These are phyloP conservation scores for Branchellion lobata DNA, from an alignment of 2,888 invertebrate genomes.

Conservation along the genomic window DNA sequence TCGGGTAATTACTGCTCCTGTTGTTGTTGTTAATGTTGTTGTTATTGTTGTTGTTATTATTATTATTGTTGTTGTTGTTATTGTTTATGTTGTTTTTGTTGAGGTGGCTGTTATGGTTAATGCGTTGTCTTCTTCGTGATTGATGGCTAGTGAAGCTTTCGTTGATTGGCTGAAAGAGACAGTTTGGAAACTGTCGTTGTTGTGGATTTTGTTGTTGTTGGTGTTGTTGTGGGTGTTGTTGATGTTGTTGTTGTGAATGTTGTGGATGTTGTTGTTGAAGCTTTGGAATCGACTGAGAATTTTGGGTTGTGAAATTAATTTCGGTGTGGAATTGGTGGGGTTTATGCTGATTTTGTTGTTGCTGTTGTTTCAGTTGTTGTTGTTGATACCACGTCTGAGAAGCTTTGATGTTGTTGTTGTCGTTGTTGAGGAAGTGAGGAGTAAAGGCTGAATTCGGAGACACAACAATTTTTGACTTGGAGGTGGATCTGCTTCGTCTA, in stretches of 20 bases:
- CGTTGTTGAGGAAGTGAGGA: conserved; percentile 4
- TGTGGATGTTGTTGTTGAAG: not conserved
- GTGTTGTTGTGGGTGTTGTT: not conserved
- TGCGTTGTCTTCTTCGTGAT: conserved; percentile 8
- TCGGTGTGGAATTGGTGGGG: not conserved
- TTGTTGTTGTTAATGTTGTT: not conserved
- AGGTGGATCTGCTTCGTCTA: not conserved
- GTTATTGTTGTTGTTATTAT: not conserved
- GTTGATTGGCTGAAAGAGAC: not conserved
- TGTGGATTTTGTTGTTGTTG: not conserved
- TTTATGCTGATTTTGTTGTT: not conserved
- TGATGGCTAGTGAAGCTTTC: not conserved
- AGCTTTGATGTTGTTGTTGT: not conserved
- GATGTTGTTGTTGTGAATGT: not conserved
- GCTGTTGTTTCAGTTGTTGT: not conserved
- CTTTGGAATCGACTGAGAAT: too few relatives aligned
- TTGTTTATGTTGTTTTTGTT: not conserved
- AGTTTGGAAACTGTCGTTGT: too few relatives aligned
- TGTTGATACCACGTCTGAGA: not conserved
- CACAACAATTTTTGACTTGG: not conserved
- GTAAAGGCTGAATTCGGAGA: conserved; percentile 2
- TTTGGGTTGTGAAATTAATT: too few relatives aligned
- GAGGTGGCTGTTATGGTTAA: not conserved
- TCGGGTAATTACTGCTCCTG: not conserved
- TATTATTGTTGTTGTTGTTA: not conserved